Conservation (phyloP, 2,113 vertebrate species). For the Arenaria interpres region DNA sequence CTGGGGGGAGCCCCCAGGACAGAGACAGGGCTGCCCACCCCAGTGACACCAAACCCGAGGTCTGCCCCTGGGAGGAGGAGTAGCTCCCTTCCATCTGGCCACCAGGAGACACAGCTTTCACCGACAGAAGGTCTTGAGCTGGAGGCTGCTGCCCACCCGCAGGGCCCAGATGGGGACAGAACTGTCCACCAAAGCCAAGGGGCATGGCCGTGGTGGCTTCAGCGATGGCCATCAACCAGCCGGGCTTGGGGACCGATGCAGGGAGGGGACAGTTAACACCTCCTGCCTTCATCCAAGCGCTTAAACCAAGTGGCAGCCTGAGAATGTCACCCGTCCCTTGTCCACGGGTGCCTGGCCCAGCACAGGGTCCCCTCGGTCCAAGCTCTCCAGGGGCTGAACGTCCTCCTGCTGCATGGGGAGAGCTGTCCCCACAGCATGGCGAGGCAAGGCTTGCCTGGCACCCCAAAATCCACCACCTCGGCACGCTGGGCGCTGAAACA, state of each 20-base stretch:
- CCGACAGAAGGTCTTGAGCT: accelerated
- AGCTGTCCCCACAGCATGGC: neutral
- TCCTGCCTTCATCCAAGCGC: neutral
- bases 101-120: neutral
- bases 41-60: neutral
- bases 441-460: neutral
- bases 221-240: neutral
- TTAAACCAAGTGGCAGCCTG: neutral
- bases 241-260: neutral
- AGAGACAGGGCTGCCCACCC: neutral
- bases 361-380: neutral
- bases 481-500: neutral
- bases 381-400: neutral
- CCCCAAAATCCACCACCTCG: neutral
- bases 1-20: neutral
- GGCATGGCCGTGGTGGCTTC: neutral
- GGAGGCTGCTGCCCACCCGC: neutral
- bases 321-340: neutral
- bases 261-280: neutral
- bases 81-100: neutral
- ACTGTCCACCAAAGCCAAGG: accelerated
- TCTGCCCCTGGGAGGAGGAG: constrained; percentile 59
- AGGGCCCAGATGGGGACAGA: neutral
- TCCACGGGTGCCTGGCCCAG: neutral
- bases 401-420: accelerated